Percentiles rank a stretch among this genome's conserved stretches.
phyloP scores from a whole-genome alignment of 2,888 invertebrate species.

The Hylaea fasciaria region DNA sequence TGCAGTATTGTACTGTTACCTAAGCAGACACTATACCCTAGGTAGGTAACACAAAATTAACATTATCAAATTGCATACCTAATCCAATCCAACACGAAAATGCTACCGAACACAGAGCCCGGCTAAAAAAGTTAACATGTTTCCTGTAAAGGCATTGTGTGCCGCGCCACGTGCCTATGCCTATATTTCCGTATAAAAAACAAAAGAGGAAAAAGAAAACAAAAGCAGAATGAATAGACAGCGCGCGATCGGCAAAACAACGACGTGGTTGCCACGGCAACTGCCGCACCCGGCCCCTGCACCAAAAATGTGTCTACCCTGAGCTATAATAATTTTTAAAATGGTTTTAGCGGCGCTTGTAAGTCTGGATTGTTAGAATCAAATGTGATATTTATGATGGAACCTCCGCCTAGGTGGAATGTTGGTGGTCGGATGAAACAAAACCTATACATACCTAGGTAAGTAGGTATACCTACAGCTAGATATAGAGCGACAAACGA shows the following conservation, averaged over 20 bases:
- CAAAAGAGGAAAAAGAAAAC: slow-evolving; percentile 49
- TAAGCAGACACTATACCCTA: too few relatives aligned
- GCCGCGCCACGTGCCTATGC: slow-evolving; percentile 54
- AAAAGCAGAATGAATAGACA: slow-evolving; percentile 66
- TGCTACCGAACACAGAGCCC: background rate
- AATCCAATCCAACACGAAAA: background rate
- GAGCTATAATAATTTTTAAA: slow-evolving; percentile 45
- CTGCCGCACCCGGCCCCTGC: slow-evolving; percentile 68
- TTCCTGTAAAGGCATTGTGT: slow-evolving; percentile 60
- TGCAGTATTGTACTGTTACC: too few relatives aligned
- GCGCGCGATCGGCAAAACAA: slow-evolving; percentile 79
- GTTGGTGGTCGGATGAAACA: background rate
- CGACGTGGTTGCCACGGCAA: slow-evolving; percentile 72
- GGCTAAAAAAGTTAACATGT: slow-evolving; percentile 23
- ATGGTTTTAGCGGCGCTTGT: slow-evolving; percentile 27
- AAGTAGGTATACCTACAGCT: too few relatives aligned
- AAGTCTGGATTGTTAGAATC: slow-evolving; percentile 17
- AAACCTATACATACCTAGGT: too few relatives aligned
- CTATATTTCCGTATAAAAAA: slow-evolving; percentile 65
- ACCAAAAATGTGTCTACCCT: slow-evolving; percentile 56
- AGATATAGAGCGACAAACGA: too few relatives aligned
- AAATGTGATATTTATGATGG: slow-evolving; percentile 1
- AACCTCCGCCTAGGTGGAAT: background rate
- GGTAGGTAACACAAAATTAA: background rate
- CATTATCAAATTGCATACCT: background rate